Percentiles rank a stretch among this genome's conserved stretches.
Conservation (phyloP, 2,797 vertebrate genomes). For the Acrocephalus scirpaceus region DNA sequence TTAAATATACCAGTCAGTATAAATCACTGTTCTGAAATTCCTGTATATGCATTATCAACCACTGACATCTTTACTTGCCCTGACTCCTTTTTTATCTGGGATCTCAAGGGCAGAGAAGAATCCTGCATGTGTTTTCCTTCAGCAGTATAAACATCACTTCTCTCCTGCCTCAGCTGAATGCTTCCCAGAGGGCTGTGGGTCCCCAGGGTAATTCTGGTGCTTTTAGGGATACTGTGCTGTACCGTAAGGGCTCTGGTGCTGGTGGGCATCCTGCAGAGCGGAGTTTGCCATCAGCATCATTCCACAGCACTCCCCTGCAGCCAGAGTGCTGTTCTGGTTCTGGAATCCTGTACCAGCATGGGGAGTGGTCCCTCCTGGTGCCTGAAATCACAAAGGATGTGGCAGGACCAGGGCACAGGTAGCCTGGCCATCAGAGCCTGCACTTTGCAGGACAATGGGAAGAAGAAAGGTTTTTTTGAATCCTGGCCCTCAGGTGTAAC, state of each 20-base stretch:
- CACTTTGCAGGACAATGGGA: not conserved
- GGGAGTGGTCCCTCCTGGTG: rapidly evolving
- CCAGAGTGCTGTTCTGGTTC: not conserved
- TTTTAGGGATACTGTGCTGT: not conserved
- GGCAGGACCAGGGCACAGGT: not conserved
- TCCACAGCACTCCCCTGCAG: not conserved
- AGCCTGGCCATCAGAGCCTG: not conserved
- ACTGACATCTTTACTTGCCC: not conserved
- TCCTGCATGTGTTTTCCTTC: not conserved
- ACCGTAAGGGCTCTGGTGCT: not conserved
- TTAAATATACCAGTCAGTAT: not conserved
- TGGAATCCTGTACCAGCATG: not conserved
- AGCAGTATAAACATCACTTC: not conserved
- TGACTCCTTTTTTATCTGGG: not conserved
- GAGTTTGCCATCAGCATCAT: not conserved
- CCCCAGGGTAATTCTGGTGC: not conserved
- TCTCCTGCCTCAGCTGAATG: not conserved
- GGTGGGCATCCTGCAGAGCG: not conserved
- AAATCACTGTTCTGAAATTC: not conserved
- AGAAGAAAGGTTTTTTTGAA: not conserved
- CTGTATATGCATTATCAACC: not conserved
- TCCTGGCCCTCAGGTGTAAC: not conserved
- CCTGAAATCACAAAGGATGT: not conserved
- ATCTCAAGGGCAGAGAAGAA: not conserved
- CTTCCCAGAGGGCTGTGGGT: not conserved